Evolutionary conservation across 1,140 invertebrate genomes (phyloP), one percentile per base, ranked within the genome.

Genomic region (Neuroterus valhalla): DNA sequence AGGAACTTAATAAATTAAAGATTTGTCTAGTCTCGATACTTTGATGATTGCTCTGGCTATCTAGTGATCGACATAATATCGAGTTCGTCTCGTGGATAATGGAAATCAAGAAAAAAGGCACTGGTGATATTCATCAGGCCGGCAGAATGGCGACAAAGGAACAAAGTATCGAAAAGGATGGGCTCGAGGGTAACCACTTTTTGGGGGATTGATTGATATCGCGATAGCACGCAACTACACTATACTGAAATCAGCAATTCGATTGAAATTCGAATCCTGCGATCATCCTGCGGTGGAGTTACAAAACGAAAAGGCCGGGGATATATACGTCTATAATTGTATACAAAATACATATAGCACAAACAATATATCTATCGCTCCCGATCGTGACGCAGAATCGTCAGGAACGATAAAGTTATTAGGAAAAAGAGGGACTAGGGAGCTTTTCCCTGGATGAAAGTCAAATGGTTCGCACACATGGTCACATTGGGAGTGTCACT

Each of bases 101-200:
- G 46, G 44, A 55, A 66, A 70, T 66, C 42, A 14, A 14, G 67
- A n/a, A 46, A 52, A 48, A 48, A 12, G 21, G 46, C 21, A 17
- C 66, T 38, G 55, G 12, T 26, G 55, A 62, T 62, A 62, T 62
- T 62, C 55, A 62, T 62, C 55, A 62, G 55, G 50, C 50, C 50
- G 23, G 50, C 19, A 12, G n/a, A 31, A 62, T 62, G 55, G n/a
- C 55, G 55, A 62, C 55, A 62, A 62, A 62, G 55, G 55, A 62
- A 62, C 55, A 62, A 62, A 62, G 55, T 62, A 62, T 62, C 55
- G 55, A 38, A n/a, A n/a, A 62, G 55, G 55, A 31, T 15, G 55
- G 55, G 55, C 55, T 62, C 5, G 23, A 26, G 55, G 21, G 55
- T 23, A 52, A 52, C 55, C 55, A 62, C 26, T 62, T 62, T 62